Base-by-base conservation (phyloP, 2,113 vertebrate genomes). In the Dicerorhinus sumatrensis region DNA sequence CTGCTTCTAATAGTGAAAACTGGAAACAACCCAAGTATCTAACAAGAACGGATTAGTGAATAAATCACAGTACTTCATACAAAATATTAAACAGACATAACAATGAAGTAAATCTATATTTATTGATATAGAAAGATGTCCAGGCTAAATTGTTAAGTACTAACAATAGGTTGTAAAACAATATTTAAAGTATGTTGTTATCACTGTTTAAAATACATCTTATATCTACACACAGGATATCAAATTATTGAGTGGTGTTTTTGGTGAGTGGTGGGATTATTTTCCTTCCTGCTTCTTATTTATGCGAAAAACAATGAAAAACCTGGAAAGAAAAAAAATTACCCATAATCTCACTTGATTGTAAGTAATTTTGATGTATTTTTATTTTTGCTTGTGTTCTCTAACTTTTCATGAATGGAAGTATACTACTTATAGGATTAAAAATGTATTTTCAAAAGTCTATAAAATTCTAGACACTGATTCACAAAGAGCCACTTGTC, bases 161-260 rank as follows among this genome's bases (percentile, higher is more conserved):
- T 31, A 25, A 88, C 93, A 69, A 36, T 29, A 79, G 54, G 21
- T 67, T 75, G 2, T 69, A 94, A 92, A 94, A 86, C 33, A 82
- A 67, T 94, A 86, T 63, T 91, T 67, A 92, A 89, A 79, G 42
- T 80, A 20, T 80, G 23, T 70, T 90, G 48, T 95, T 91, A 89
- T 23, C 29, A 51, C 12, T 69, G 1, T 65, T 93, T 84, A 83
- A 65, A 70, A 88, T 72, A 77, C 14, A 60, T 67, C 65, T 87
- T 27, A 83, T 65, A 81, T 80, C 36, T 84, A 93, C 3, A 80
- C 29, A 54, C 20, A 84, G 11, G 63, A 58, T 63, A 54, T 63
- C 31, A 65, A 86, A 73, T 91, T 70, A 84, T 89, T 85, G 58
- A 94, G 51, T 46, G 85, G 11, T 31, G 27, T 86, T 70, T 60